Percentiles rank a stretch among this genome's conserved stretches.
Evolutionary conservation across 2,797 vertebrate species (phyloP).

Genomic region (Thunnus albacares): DNA sequence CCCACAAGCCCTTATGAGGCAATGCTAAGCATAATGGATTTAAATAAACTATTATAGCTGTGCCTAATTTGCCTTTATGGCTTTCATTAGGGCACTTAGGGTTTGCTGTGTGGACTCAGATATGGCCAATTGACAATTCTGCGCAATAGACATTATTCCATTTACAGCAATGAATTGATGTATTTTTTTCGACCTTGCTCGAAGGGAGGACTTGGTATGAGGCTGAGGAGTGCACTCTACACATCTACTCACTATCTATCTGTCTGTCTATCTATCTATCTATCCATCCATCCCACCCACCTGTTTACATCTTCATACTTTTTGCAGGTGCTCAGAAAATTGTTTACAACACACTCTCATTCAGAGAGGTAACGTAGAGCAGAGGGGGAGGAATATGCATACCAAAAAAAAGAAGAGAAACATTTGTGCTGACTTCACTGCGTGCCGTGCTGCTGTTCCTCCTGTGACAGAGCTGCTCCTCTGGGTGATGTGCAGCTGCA

Average conservation of each 20-base stretch:
- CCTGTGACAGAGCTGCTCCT: constrained; percentile 51
- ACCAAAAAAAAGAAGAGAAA: constrained; percentile 36
- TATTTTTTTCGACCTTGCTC: not conserved
- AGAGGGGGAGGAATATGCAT: constrained; percentile 9
- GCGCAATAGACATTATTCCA: not conserved
- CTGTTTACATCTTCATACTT: constrained; percentile 21
- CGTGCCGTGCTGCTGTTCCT: constrained; percentile 28
- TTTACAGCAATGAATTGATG: constrained; percentile 6
- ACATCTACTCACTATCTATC: too few relatives aligned
- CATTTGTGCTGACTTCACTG: constrained; percentile 68
- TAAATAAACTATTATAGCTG: not conserved
- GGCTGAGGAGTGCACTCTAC: not conserved
- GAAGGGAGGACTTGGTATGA: not conserved
- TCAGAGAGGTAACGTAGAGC: not conserved
- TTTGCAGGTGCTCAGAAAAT: constrained; percentile 21
- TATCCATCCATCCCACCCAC: not conserved
- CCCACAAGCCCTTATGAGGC: not conserved
- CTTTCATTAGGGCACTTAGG: constrained; percentile 18
- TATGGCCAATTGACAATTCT: constrained; percentile 12
- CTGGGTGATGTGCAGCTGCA: constrained; percentile 72
- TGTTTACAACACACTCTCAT: constrained; percentile 16
- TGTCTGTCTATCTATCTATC: not conserved
- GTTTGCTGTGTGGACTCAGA: constrained; percentile 5
- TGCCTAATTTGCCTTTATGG: constrained; percentile 11
- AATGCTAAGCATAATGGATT: constrained; percentile 14